Conservation (phyloP, 2,888 invertebrate genomes). For the Germaria angustata region DNA sequence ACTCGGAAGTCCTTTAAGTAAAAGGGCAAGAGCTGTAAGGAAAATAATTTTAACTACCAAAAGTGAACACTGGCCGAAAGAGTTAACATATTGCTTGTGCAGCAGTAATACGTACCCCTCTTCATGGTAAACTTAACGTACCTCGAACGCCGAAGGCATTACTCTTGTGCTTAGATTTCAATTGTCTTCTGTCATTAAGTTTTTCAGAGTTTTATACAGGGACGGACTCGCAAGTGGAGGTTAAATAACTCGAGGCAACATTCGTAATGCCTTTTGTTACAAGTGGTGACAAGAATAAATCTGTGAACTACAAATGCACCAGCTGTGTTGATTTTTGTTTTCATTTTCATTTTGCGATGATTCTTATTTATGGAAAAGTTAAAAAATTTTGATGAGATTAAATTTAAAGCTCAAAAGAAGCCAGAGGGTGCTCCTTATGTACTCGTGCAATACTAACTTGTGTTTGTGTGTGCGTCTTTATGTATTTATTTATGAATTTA, state of each 20-base stretch:
- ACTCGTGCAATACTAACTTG: not conserved
- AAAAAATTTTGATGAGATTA: constrained; percentile 65
- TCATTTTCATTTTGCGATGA: constrained; percentile 33
- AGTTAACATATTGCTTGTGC: not conserved
- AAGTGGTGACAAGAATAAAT: constrained; percentile 60
- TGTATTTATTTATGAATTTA: not conserved
- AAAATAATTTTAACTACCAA: not conserved
- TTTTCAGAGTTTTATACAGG: constrained; percentile 25
- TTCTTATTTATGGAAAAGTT: constrained; percentile 62
- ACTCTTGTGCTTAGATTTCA: constrained; percentile 9
- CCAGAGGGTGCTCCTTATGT: constrained; percentile 55
- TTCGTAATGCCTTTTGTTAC: constrained; percentile 46
- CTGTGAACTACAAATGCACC: constrained; percentile 59
- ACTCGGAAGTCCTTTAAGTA: constrained; percentile 57
- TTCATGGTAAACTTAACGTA: constrained; percentile 62
- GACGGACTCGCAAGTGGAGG: constrained; percentile 61
- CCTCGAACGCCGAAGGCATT: constrained; percentile 47
- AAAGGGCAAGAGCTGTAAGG: not conserved
- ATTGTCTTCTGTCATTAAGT: constrained; percentile 24
- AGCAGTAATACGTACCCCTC: not conserved
- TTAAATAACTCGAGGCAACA: constrained; percentile 61
- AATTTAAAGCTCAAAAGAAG: constrained; percentile 56
- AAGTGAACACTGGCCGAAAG: constrained; percentile 38
- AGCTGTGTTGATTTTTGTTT: constrained; percentile 59
- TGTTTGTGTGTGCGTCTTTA: not conserved